Percentiles rank a stretch among this genome's conserved stretches.
Evolutionary conservation across 2,113 vertebrate species (phyloP).

Genomic region (Neolamprologus cancellatus): DNA sequence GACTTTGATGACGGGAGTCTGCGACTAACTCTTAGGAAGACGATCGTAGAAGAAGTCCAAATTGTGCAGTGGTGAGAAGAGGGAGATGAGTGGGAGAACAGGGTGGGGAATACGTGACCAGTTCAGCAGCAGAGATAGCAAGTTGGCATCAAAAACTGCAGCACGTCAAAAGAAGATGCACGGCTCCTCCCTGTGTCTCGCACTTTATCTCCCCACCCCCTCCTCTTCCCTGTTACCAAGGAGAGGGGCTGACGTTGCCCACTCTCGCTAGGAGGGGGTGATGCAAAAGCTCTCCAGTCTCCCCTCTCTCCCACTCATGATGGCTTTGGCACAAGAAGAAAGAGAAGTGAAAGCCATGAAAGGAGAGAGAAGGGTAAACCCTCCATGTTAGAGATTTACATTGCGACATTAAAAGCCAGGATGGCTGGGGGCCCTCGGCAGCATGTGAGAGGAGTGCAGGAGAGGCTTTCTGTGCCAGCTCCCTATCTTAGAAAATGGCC

Average conservation of each 20-base stretch:
- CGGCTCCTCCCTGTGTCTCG: conserved; percentile 21
- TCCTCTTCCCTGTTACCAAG: conserved; percentile 45
- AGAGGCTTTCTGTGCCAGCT: conserved; percentile 21
- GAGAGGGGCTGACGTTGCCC: conserved; percentile 65
- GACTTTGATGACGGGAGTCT: not conserved
- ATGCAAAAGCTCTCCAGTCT: conserved; percentile 59
- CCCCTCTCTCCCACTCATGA: conserved; percentile 48
- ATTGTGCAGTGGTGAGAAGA: not conserved
- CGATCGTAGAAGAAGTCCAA: not conserved
- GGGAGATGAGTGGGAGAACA: not conserved
- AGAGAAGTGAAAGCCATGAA: conserved; percentile 32
- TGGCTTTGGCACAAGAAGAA: conserved; percentile 68
- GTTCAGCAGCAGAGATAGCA: conserved; percentile 50
- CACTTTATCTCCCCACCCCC: conserved; percentile 42
- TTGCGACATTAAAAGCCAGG: conserved; percentile 54
- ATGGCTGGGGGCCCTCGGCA: conserved; percentile 40
- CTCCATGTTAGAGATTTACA: conserved; percentile 68
- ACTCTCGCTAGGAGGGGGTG: conserved; percentile 54
- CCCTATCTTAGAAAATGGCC: conserved; percentile 33
- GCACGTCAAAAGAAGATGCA: conserved; percentile 59
- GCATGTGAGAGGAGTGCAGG: not conserved
- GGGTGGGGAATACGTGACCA: conserved; percentile 34
- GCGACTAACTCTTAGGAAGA: conserved; percentile 14
- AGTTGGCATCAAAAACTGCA: conserved; percentile 60
- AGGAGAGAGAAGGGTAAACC: conserved; percentile 49